phyloP scores from a whole-genome alignment of 2,797 vertebrate genomes.

The Myotis pilosus region DNA sequence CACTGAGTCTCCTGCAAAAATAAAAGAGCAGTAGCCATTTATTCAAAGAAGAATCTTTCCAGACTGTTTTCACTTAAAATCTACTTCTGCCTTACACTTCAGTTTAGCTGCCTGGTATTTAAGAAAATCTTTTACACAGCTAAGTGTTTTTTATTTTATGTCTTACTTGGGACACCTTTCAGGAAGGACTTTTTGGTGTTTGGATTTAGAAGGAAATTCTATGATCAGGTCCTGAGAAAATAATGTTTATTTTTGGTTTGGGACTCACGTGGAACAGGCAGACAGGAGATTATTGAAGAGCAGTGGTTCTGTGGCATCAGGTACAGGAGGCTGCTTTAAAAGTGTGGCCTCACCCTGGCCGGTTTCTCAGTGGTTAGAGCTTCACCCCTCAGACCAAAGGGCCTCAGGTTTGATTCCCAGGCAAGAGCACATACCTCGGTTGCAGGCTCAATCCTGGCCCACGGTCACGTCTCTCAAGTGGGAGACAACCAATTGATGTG shows the following conservation, averaged over 20 bases:
- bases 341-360: not conserved
- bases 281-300: not conserved
- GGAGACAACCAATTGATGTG: too few species aligned
- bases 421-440: too few species aligned
- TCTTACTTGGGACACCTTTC: slow-evolving; percentile 16
- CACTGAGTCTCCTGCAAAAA: slow-evolving; percentile 42
- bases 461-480: too few species aligned
- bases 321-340: not conserved
- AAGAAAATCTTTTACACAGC: slow-evolving; percentile 44
- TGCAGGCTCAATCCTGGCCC: too few species aligned
- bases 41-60: slow-evolving; percentile 8
- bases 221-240: slow-evolving; percentile 7
- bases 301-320: not conserved
- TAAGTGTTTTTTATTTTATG: not conserved
- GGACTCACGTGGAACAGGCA: not conserved
- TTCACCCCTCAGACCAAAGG: too few species aligned
- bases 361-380: too few species aligned
- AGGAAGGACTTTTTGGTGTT: not conserved
- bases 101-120: not conserved
- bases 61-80: not conserved
- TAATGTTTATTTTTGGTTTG: slow-evolving; percentile 6
- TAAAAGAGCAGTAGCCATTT: slow-evolving; percentile 48
- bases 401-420: too few species aligned
- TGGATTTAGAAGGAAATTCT: slow-evolving; percentile 14
- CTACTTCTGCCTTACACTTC: not conserved